Conservation (phyloP, 37 sponge, comb jelly and placozoan genomes). For the Spongilla lacustris region DNA sequence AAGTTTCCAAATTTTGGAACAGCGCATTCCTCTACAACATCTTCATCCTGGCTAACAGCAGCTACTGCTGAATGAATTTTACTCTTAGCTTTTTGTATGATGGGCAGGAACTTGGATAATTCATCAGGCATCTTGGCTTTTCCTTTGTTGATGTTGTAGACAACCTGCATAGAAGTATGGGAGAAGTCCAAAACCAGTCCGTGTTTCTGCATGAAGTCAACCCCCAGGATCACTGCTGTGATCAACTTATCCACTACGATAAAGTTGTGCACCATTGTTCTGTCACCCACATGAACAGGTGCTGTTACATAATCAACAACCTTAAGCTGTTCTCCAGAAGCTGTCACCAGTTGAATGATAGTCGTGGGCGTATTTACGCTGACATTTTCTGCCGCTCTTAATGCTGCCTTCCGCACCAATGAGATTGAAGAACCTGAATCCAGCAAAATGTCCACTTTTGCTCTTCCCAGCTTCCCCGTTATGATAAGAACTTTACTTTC, state of each 20-base stretch:
- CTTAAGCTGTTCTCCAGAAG: neutral
- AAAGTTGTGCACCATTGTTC: no score
- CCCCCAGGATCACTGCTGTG: conserved; percentile 51
- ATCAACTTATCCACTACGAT: conserved; percentile 52
- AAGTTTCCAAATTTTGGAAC: conserved; percentile 30
- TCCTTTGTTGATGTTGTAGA: neutral
- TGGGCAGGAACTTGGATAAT: no score
- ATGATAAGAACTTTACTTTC: neutral
- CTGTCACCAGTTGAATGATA: neutral
- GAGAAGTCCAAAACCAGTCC: conserved; percentile 44
- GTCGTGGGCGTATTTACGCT: neutral
- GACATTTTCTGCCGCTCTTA: neutral
- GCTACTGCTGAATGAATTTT: conserved; percentile 35
- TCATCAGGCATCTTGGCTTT: no score
- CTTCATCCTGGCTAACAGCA: neutral
- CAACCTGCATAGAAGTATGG: neutral
- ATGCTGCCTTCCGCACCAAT: conserved; percentile 9
- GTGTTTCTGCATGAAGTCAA: conserved; percentile 55
- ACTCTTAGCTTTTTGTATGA: conserved; percentile 19
- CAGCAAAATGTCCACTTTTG: conserved; percentile 33
- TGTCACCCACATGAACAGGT: neutral
- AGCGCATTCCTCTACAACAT: conserved; percentile 44
- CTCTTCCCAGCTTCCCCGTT: conserved; percentile 16
- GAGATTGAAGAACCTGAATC: conserved; percentile 52
- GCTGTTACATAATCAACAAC: neutral